Base-by-base conservation (phyloP, 2,888 invertebrate species). In the Drosophila flavopinicola region DNA sequence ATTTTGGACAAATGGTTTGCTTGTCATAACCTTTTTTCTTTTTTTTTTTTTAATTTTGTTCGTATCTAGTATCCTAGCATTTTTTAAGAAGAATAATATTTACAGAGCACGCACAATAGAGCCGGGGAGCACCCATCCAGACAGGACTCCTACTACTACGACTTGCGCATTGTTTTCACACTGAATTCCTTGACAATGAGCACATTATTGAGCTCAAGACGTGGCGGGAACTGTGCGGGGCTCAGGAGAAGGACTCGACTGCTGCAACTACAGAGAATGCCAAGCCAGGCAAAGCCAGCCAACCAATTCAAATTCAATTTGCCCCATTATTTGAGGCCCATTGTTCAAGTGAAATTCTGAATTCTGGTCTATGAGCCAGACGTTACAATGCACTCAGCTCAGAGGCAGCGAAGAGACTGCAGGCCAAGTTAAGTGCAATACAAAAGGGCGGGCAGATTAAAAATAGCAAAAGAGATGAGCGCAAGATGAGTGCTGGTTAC, bases 241-340 rank as follows among this genome's bases (percentile, higher is more conserved):
- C n/a, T n/a, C 33, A 58, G 51, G 15, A 39, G 57, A 29, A 45
- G 33, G 37, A 41, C 52, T 38, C n/a, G n/a, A n/a, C 48, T 52
- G 54, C 20, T 65, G 69, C 60, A 70, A 51, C 20, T 65, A 69
- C 60, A 70, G 60, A 51, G 70, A 70, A 70, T 66, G 41, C 39
- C 59, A 69, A 70, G 56, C 54, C 51, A 56, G 32, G 20, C 20
- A 20, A 4, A 42, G 42, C 49, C 49, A 78, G 66, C 63, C 75
- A 80, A 83, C 79, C 89, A 89, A 89, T 89, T 89, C 88, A 89
- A 88, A 89, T 88, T 89, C 89, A 89, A 89, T 89, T 89, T 89
- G 84, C 80, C 66, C 87, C 78, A 88, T 89, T 89, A 88, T 89
- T 73, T 69, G 76, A 80, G 86, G 76, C 85, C 61, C 87, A 88